These are phyloP conservation scores for Sceloporus undulatus DNA, from an alignment of 2,113 vertebrate genomes.

Conservation along the genomic window DNA sequence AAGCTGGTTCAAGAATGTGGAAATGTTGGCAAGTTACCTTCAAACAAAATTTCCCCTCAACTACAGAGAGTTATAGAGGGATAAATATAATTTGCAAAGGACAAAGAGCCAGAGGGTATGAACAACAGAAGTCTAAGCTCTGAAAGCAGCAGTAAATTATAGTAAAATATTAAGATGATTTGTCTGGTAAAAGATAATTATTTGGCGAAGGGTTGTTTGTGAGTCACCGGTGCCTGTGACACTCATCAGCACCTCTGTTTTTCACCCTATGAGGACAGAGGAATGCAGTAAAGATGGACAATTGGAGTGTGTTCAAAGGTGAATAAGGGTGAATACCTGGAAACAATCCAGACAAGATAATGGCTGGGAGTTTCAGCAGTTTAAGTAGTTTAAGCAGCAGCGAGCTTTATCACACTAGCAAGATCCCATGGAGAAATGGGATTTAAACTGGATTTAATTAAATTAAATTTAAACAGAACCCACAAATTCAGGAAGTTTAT, in stretches of 20 bases:
- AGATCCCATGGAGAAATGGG: no score
- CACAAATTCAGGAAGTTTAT: no score
- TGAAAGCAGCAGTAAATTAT: conserved; percentile 14
- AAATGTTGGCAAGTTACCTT: conserved; percentile 11
- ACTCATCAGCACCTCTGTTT: neutral
- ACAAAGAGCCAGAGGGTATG: conserved; percentile 23
- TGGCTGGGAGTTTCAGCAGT: neutral
- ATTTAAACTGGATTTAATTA: no score
- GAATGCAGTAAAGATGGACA: neutral
- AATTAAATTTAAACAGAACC: no score
- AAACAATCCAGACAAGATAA: neutral
- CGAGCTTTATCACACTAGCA: no score
- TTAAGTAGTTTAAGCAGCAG: no score
- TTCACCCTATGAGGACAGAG: neutral
- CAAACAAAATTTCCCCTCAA: conserved; percentile 38
- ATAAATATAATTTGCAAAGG: conserved; percentile 56
- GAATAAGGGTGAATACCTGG: no score
- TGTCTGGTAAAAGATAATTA: neutral
- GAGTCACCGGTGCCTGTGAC: neutral
- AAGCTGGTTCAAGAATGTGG: neutral
- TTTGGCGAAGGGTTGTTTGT: neutral
- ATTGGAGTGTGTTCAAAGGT: neutral
- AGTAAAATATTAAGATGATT: neutral
- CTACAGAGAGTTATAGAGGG: conserved; percentile 27
- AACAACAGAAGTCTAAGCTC: conserved; percentile 26